Evolutionary conservation across 2,113 vertebrate genomes (phyloP), one percentile per base, ranked within the genome.

Genomic region (Acanthisitta chloris): DNA sequence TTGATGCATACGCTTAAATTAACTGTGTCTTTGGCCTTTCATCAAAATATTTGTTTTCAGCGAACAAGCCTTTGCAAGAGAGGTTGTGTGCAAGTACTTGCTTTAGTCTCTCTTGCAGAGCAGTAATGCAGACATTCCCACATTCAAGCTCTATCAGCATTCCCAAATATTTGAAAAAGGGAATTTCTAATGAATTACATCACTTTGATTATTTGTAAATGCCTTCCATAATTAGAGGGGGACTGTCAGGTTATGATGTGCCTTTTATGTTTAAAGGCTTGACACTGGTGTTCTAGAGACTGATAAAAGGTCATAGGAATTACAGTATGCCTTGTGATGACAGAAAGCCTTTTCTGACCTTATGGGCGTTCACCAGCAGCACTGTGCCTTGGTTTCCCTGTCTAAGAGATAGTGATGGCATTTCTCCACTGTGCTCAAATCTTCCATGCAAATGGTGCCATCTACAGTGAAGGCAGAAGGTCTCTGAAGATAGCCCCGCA

Each of bases 401-500:
- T 9, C n/a, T 57, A 20, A 70, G 64, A 58, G 70, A 73, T 2
- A 58, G 14, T 0, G 0, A 33, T 38, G 43, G 4, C 17, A 62
- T 66, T 91, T 86, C 29, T 78, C 7, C 2, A 3, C 13, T 38
- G 4, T 40, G 16, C 55, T 71, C 1, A 0, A 86, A 29, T 24
- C 14, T 72, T 81, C 9, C 59, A 66, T 38, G 42, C 2, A 14
- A 34, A 72, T 7, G 10, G 9, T 58, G 45, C 23, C 38, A 26
- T 17, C 18, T 71, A 36, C 18, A 31, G 12, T 6, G 33, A 58
- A 64, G 57, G n/a, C 46, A 67, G 48, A 62, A 28, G 3, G 29
- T 58, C 61, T 49, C 49, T 4, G 5, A 54, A 67, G 46, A 16
- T 0, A 1, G 10, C 2, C 3, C 36, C 86, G 46, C 31, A 77